These are phyloP conservation scores for Hypocryptadius cinnamomeus DNA, from an alignment of 2,113 vertebrate species.

Conservation along the genomic window DNA sequence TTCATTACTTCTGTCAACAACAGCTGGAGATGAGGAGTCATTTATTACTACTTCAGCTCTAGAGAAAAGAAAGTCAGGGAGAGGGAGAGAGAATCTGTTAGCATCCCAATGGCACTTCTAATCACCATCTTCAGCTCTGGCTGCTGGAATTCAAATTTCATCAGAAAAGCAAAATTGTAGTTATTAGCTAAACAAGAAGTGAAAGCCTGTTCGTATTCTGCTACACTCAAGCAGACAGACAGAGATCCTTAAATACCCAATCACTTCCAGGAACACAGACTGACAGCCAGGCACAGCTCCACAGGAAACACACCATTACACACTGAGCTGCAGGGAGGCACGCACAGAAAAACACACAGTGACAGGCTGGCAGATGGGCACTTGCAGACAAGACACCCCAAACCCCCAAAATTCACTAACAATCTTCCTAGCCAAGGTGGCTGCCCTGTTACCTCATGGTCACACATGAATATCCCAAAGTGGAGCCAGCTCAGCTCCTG, in stretches of 20 bases:
- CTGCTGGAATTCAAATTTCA: constrained; percentile 60
- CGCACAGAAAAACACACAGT: neutral
- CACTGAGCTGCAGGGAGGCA: neutral
- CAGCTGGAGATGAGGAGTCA: constrained; percentile 70
- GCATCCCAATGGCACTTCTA: constrained; percentile 44
- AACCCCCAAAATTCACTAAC: neutral
- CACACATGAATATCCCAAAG: accelerated
- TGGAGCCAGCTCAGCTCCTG: neutral
- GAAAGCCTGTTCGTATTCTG: constrained; percentile 50
- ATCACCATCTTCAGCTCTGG: constrained; percentile 29
- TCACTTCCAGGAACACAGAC: neutral
- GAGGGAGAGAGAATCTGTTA: constrained; percentile 43
- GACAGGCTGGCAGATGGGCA: neutral
- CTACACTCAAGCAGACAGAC: neutral
- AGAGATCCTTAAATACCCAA: constrained; percentile 19
- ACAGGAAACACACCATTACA: neutral
- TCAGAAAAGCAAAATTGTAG: constrained; percentile 50
- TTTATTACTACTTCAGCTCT: constrained; percentile 75
- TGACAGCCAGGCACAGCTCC: neutral
- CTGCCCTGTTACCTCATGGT: accelerated
- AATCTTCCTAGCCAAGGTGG: neutral
- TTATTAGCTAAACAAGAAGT: constrained; percentile 57
- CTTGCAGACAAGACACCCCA: neutral
- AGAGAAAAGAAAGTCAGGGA: neutral
- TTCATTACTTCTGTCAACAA: constrained; percentile 74